A percentile compares a stretch with the other conserved stretches of the same genome.
phyloP scores from a whole-genome alignment of 2,888 invertebrate species.

The Drosophila melanosoma region DNA sequence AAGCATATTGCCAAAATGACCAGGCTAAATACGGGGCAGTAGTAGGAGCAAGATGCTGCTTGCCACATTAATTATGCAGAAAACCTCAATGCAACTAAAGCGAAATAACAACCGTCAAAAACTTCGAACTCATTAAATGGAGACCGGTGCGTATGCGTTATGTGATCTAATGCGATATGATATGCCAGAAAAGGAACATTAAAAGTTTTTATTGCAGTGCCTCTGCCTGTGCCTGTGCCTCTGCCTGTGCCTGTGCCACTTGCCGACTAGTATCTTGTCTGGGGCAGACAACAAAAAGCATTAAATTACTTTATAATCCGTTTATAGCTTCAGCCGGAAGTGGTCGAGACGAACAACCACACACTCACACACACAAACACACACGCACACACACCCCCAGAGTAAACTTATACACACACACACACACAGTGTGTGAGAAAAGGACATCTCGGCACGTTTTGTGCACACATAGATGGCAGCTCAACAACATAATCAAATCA shows the following conservation, averaged over 20 bases:
- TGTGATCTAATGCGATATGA: conserved; percentile 60
- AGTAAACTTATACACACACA: neutral
- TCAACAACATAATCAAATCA: conserved; percentile 82
- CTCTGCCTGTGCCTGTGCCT: neutral
- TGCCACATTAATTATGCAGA: conserved; percentile 64
- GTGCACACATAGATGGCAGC: conserved; percentile 59
- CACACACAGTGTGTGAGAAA: conserved; percentile 16
- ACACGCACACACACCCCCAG: conserved; percentile 18
- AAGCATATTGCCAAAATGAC: conserved; percentile 75
- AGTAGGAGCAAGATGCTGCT: conserved; percentile 42
- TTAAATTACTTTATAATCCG: conserved; percentile 83
- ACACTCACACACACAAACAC: conserved; percentile 14
- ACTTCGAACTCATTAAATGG: conserved; percentile 64
- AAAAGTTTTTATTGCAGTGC: conserved; percentile 74
- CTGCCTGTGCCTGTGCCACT: neutral
- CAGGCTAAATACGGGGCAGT: conserved; percentile 8
- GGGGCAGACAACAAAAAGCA: conserved; percentile 73
- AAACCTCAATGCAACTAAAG: conserved; percentile 33
- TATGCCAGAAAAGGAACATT: conserved; percentile 66
- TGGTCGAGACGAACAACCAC: conserved; percentile 62
- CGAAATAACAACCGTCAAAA: conserved; percentile 19
- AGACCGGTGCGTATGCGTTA: conserved; percentile 66
- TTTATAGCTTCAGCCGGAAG: conserved; percentile 75
- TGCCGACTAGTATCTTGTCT: conserved; percentile 45
- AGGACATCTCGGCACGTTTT: conserved; percentile 60